Conservation (phyloP, 2,113 vertebrate genomes). For the Heliornis fulica region DNA sequence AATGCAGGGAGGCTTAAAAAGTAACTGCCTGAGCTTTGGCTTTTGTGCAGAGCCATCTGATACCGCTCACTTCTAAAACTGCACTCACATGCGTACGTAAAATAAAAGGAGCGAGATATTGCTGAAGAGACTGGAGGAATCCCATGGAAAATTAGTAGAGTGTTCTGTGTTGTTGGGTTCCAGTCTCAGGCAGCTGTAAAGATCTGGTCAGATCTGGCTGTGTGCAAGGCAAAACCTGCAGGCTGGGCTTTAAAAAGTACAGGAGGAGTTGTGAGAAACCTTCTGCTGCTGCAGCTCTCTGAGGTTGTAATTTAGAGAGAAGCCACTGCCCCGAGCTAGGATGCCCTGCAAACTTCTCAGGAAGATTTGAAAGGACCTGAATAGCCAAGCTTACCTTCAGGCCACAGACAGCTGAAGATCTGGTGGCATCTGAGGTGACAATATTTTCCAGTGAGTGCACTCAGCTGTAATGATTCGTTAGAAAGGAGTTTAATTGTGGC, state of each 20-base stretch:
- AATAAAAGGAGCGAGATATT: neutral
- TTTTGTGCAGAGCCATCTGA: neutral
- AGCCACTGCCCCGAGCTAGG: neutral
- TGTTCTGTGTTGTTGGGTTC: neutral
- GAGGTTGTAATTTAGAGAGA: neutral
- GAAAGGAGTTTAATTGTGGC: conserved; percentile 56
- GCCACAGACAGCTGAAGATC: neutral
- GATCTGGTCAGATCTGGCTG: neutral
- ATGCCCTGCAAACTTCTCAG: conserved; percentile 2
- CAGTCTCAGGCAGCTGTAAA: neutral
- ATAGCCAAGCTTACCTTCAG: neutral
- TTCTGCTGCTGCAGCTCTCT: neutral
- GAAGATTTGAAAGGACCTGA: neutral
- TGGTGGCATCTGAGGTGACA: neutral
- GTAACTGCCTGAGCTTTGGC: neutral
- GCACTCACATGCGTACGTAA: neutral
- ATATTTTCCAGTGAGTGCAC: neutral
- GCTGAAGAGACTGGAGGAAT: conserved; percentile 30
- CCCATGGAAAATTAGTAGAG: neutral
- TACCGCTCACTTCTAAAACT: neutral
- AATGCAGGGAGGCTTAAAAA: neutral
- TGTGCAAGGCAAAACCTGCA: neutral
- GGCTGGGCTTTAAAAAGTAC: neutral
- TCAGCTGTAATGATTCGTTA: conserved; percentile 25
- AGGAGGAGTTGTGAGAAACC: neutral